Evolutionary conservation across 2,797 vertebrate genomes (phyloP).

Genomic region (Dicrostonyx torquatus): DNA sequence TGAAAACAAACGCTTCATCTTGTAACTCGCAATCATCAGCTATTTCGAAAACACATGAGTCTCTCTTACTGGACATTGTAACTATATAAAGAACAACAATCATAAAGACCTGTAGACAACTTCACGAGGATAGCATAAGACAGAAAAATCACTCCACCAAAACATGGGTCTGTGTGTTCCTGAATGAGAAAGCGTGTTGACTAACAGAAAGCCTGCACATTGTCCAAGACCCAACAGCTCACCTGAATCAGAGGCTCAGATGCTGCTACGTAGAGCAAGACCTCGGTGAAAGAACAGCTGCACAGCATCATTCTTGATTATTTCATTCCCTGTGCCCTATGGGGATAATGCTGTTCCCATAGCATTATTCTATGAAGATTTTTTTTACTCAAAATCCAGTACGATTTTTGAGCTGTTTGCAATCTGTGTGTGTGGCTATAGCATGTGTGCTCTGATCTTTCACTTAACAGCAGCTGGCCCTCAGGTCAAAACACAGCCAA

Average conservation of each 20-base stretch:
- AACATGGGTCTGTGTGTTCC: not conserved
- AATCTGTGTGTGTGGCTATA: not conserved
- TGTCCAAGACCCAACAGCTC: not conserved
- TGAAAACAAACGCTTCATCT: not conserved
- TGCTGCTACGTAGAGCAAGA: constrained; percentile 3
- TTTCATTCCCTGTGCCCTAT: not conserved
- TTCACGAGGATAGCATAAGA: not conserved
- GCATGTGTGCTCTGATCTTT: not conserved
- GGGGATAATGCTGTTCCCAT: not conserved
- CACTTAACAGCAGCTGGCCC: constrained; percentile 1
- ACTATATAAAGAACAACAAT: not conserved
- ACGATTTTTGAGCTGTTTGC: not conserved
- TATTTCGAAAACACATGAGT: not conserved
- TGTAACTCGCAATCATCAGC: not conserved
- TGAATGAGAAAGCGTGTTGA: not conserved
- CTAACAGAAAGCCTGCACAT: not conserved
- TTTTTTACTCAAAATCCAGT: constrained; percentile 29
- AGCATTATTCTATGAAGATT: constrained; percentile 24
- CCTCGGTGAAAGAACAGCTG: constrained; percentile 50
- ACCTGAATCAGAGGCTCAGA: constrained; percentile 1
- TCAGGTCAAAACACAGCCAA: constrained; percentile 8
- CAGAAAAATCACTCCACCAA: constrained; percentile 5
- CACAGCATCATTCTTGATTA: constrained; percentile 4
- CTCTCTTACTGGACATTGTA: not conserved
- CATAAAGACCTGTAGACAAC: not conserved